Evolutionary conservation across 2,888 invertebrate genomes (phyloP).

Genomic region (Amorpha juglandis): DNA sequence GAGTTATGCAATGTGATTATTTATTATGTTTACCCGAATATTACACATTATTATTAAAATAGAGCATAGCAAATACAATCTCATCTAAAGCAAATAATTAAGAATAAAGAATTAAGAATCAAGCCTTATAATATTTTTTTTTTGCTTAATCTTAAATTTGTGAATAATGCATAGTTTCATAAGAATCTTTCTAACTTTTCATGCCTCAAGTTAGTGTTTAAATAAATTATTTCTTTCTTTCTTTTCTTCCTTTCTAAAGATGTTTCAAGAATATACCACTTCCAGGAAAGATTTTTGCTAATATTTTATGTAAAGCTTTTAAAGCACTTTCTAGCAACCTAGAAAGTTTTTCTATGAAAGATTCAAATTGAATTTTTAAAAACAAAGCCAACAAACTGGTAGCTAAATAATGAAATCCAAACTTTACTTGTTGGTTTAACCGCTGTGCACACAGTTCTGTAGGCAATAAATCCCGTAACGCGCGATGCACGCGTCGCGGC

Average conservation of each 20-base stretch:
- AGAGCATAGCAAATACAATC: neutral
- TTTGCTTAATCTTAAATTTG: too few relatives aligned
- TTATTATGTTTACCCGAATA: too few relatives aligned
- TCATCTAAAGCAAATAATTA: too few relatives aligned
- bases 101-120: too few relatives aligned
- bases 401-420: constrained; percentile 59
- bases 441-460: constrained; percentile 42
- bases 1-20: too few relatives aligned
- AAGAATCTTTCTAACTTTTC: too few relatives aligned
- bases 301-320: neutral
- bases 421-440: constrained; percentile 56
- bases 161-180: too few relatives aligned
- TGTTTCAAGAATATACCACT: neutral
- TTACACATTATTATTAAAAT: too few relatives aligned
- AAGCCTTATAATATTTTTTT: too few relatives aligned
- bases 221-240: too few relatives aligned
- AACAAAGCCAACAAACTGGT: constrained; percentile 30
- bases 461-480: constrained; percentile 52
- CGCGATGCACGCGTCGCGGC: constrained; percentile 39
- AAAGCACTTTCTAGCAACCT: neutral
- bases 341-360: constrained; percentile 14
- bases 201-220: too few relatives aligned
- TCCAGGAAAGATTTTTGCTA: constrained; percentile 6
- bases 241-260: too few relatives aligned
- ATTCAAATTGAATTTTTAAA: constrained; percentile 28